A percentile compares a stretch with the other conserved stretches of the same genome.
Evolutionary conservation across 2,888 invertebrate species (phyloP).

Genomic region (Strigamia transsilvanica): DNA sequence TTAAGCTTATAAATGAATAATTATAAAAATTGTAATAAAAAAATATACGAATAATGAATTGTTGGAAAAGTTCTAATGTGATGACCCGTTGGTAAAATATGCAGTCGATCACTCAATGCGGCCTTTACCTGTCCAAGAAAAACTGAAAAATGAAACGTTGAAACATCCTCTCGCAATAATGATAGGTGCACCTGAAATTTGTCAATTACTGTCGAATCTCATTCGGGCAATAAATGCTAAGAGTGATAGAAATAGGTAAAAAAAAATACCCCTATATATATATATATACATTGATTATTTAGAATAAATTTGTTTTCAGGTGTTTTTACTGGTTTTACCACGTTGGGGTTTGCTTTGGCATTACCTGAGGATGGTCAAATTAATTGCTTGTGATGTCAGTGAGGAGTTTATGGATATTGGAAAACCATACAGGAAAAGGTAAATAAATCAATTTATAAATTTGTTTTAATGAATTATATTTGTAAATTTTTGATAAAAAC

Average conservation of each 20-base stretch:
- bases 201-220: conserved; percentile 1
- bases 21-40: no score
- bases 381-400: conserved; percentile 61
- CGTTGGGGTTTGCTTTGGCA: conserved; percentile 63
- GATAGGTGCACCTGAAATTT: conserved; percentile 60
- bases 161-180: conserved; percentile 55
- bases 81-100: conserved; percentile 34
- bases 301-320: conserved; percentile 56
- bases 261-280: neutral
- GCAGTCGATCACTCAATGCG: neutral
- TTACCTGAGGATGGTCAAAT: conserved; percentile 64
- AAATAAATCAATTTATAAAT: neutral
- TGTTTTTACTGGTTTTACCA: conserved; percentile 64
- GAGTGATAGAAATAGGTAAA: conserved; percentile 52
- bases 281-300: neutral
- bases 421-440: conserved; percentile 55
- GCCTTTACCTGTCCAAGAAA: conserved; percentile 21
- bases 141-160: conserved; percentile 55
- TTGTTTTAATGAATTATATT: conserved; percentile 19
- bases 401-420: conserved; percentile 59
- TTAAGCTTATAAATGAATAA: no score
- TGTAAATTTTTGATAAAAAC: neutral
- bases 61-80: no score
- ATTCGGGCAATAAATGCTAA: neutral
- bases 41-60: no score